Evolutionary conservation across 2,797 vertebrate genomes (phyloP).

Genomic region (Sandelia bainsii): DNA sequence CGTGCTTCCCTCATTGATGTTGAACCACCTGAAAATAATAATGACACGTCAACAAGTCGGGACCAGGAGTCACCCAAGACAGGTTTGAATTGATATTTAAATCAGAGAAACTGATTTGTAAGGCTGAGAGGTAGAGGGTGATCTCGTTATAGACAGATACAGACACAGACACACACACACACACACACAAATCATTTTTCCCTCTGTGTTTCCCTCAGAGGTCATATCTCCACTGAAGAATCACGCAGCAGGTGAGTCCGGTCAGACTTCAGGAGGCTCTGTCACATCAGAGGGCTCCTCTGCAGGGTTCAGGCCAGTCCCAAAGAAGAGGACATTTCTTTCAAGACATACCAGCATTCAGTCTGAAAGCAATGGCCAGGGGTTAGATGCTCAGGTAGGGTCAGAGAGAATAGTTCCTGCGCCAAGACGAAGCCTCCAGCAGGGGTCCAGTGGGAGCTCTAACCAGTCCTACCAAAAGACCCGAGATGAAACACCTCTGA

Average conservation of each 20-base stretch:
- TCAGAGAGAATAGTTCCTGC: slow-evolving; percentile 60
- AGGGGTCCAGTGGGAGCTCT: slow-evolving; percentile 86
- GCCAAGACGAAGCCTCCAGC: slow-evolving; percentile 85
- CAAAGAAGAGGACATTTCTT: slow-evolving; percentile 90
- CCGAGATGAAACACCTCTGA: slow-evolving; percentile 47
- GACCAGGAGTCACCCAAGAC: slow-evolving; percentile 46
- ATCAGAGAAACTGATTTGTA: background rate
- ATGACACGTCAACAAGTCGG: slow-evolving; percentile 27
- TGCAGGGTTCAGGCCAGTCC: slow-evolving; percentile 84
- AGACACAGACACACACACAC: too few relatives aligned
- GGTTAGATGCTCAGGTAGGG: slow-evolving; percentile 41
- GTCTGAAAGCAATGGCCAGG: slow-evolving; percentile 62
- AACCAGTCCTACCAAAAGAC: slow-evolving; percentile 83
- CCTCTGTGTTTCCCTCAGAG: slow-evolving; percentile 76
- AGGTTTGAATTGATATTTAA: slow-evolving; percentile 53
- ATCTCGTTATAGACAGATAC: background rate
- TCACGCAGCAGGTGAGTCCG: slow-evolving; percentile 56
- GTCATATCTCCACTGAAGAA: slow-evolving; percentile 65
- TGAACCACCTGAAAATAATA: slow-evolving; percentile 67
- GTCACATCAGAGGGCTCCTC: slow-evolving; percentile 69
- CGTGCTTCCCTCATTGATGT: slow-evolving; percentile 64
- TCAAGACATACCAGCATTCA: slow-evolving; percentile 72
- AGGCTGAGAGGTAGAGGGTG: background rate
- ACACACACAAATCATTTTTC: slow-evolving; percentile 6
- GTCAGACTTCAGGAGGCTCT: slow-evolving; percentile 64